phyloP scores from a whole-genome alignment of 2,797 vertebrate genomes.

The Tragelaphus oryx region DNA sequence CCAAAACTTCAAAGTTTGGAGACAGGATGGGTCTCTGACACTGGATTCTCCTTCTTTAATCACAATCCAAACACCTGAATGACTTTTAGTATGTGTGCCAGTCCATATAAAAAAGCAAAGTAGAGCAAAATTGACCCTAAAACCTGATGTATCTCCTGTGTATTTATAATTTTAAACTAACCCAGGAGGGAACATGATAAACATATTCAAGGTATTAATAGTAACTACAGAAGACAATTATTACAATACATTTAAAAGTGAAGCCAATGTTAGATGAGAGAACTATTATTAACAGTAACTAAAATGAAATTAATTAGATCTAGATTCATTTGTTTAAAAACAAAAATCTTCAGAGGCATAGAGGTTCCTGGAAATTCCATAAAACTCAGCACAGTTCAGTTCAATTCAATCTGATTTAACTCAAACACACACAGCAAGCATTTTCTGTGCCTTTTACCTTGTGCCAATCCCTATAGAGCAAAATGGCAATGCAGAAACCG shows the following conservation, averaged over 20 bases:
- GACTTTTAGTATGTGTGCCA: fast-evolving
- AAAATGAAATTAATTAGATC: slow-evolving; percentile 33
- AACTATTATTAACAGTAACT: neutral
- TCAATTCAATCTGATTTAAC: neutral
- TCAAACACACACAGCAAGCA: neutral
- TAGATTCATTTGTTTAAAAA: neutral
- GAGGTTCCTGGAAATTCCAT: neutral
- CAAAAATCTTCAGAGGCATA: neutral
- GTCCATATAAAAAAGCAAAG: neutral
- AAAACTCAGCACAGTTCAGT: neutral
- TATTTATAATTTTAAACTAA: neutral
- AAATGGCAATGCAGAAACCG: neutral
- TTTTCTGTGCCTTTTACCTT: neutral
- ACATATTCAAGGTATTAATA: neutral
- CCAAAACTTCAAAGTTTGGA: fast-evolving
- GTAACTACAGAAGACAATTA: neutral
- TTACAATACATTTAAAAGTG: neutral
- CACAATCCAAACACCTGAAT: neutral
- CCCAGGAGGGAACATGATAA: neutral
- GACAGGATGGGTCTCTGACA: neutral
- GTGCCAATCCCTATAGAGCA: neutral
- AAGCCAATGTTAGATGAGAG: neutral
- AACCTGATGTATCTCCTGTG: neutral
- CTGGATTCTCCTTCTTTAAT: neutral
- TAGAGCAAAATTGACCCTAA: neutral